Conservation (phyloP, 2,888 invertebrate genomes). For the Erebia palarica region DNA sequence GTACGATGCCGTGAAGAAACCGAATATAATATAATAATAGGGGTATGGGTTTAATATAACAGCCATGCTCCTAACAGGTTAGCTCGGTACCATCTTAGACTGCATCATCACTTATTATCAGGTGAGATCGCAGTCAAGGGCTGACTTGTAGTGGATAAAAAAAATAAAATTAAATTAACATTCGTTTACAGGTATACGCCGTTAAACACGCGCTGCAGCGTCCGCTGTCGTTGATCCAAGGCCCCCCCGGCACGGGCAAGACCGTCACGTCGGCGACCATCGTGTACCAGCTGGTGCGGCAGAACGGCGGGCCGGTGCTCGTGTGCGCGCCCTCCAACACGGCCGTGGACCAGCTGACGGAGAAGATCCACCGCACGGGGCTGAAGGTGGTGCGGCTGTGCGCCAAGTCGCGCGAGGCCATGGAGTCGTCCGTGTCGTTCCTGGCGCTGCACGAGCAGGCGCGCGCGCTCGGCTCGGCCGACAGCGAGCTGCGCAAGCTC, state of each 20-base stretch:
- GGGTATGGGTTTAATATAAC: no score
- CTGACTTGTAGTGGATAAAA: no score
- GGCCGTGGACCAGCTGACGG: slow-evolving; percentile 99
- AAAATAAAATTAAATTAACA: neutral
- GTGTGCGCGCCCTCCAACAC: slow-evolving; percentile 99
- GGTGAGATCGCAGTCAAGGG: no score
- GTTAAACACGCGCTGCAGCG: slow-evolving; percentile 98
- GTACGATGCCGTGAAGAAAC: no score
- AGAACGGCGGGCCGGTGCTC: slow-evolving; percentile 96
- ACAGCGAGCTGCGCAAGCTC: slow-evolving; percentile 94
- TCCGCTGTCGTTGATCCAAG: slow-evolving; percentile 98
- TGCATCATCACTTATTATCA: no score
- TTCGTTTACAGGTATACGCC: slow-evolving; percentile 90
- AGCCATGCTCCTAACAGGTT: no score
- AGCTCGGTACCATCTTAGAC: no score
- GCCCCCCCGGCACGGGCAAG: slow-evolving; percentile 98
- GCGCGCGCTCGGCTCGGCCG: slow-evolving; percentile 95
- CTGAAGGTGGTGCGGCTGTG: slow-evolving; percentile 96
- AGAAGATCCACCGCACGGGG: slow-evolving; percentile 98
- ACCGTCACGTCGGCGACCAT: slow-evolving; percentile 99
- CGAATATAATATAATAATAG: no score
- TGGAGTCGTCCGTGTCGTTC: slow-evolving; percentile 98
- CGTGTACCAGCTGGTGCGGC: slow-evolving; percentile 98
- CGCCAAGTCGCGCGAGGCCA: slow-evolving; percentile 98
- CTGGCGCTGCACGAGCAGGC: slow-evolving; percentile 98